Conservation (phyloP, 2,888 invertebrate genomes). For the Aelia acuminata region DNA sequence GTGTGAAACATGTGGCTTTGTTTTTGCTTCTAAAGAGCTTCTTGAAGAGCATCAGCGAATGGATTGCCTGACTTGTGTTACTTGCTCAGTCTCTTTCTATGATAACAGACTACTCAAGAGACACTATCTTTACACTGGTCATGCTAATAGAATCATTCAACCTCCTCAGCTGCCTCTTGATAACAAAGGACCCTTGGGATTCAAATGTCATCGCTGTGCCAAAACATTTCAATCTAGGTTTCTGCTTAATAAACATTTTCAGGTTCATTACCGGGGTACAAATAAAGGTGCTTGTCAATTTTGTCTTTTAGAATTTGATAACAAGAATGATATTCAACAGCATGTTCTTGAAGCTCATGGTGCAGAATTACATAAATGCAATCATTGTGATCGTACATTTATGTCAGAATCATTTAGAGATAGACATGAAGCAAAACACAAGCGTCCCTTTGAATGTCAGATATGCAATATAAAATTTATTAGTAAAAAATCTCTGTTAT, state of each 20-base stretch:
- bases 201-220: slow-evolving; percentile 61
- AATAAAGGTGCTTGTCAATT: slow-evolving; percentile 62
- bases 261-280: slow-evolving; percentile 63
- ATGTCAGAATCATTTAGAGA: slow-evolving; percentile 60
- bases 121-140: slow-evolving; percentile 64
- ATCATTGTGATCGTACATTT: slow-evolving; percentile 63
- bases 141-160: slow-evolving; percentile 52
- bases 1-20: slow-evolving; percentile 63
- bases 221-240: slow-evolving; percentile 62
- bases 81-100: slow-evolving; percentile 62
- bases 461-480: slow-evolving; percentile 61
- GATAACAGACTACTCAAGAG: slow-evolving; percentile 62
- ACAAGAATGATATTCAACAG: slow-evolving; percentile 61
- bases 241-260: slow-evolving; percentile 62
- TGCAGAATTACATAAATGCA: slow-evolving; percentile 62
- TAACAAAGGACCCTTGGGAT: slow-evolving; percentile 47
- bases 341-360: slow-evolving; percentile 63
- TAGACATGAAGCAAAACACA: slow-evolving; percentile 63
- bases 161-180: background rate
- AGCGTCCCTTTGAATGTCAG: slow-evolving; percentile 58
- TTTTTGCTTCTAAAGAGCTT: slow-evolving; percentile 61
- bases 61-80: slow-evolving; percentile 63
- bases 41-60: slow-evolving; percentile 61
- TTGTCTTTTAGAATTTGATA: slow-evolving; percentile 63
- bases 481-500: slow-evolving; percentile 56